phyloP scores from a whole-genome alignment of 1,140 invertebrate species.

The Papilio aristodemus region DNA sequence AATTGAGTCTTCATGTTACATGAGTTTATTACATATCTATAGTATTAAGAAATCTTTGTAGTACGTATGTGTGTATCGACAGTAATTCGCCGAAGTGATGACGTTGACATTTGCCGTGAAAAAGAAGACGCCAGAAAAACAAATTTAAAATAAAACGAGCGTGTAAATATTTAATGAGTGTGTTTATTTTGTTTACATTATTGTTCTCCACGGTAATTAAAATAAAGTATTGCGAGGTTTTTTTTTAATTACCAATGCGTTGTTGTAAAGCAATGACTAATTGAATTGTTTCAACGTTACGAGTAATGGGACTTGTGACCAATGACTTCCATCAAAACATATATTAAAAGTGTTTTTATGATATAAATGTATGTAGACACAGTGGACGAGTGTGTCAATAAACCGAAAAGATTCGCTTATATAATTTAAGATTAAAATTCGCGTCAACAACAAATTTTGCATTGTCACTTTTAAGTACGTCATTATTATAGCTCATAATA shows the following conservation, averaged over 20 bases:
- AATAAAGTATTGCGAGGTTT: neutral
- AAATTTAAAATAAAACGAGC: neutral
- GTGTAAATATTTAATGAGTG: slow-evolving; percentile 16
- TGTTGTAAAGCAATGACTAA: slow-evolving; percentile 4
- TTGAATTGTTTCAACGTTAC: neutral
- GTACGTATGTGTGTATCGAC: too few species aligned
- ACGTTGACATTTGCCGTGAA: slow-evolving; percentile 7
- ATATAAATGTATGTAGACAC: neutral
- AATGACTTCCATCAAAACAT: neutral
- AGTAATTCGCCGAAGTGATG: neutral
- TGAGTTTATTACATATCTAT: too few species aligned
- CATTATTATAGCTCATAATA: too few species aligned
- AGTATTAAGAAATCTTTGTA: too few species aligned
- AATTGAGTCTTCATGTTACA: too few species aligned
- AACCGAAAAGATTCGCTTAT: too few species aligned
- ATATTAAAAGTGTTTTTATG: neutral
- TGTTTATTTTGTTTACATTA: slow-evolving; percentile 14
- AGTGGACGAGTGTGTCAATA: too few species aligned
- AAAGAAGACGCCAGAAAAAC: slow-evolving; percentile 11
- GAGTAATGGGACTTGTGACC: neutral
- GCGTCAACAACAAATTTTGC: neutral
- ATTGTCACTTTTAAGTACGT: neutral
- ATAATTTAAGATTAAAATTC: too few species aligned
- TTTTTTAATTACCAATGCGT: neutral
- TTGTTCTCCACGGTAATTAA: slow-evolving; percentile 5